These are phyloP conservation scores for Sciurus carolinensis DNA, from an alignment of 2,797 vertebrate species.

Conservation along the genomic window DNA sequence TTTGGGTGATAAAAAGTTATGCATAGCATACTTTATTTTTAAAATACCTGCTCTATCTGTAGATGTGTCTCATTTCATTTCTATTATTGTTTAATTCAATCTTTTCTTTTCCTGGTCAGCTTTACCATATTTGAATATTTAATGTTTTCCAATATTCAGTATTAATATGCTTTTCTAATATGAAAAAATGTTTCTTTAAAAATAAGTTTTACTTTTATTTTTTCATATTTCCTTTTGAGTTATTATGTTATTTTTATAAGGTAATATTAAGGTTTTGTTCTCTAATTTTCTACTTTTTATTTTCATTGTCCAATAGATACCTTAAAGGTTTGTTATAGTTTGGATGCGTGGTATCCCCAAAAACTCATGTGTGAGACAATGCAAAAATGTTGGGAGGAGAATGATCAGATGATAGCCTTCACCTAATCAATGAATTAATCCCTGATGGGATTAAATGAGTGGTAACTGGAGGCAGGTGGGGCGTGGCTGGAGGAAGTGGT, in stretches of 20 bases:
- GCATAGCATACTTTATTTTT: background rate
- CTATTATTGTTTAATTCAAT: background rate
- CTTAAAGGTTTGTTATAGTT: background rate
- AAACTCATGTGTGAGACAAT: too few species aligned
- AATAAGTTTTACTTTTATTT: background rate
- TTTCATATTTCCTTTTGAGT: background rate
- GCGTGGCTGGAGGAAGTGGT: too few species aligned
- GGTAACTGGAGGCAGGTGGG: too few species aligned
- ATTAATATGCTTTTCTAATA: background rate
- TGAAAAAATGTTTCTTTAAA: constrained; percentile 23
- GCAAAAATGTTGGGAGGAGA: too few species aligned
- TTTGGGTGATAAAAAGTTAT: background rate
- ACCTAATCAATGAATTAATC: too few species aligned
- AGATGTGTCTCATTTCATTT: background rate
- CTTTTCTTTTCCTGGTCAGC: background rate
- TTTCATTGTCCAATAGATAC: constrained; percentile 6
- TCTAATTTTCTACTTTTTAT: background rate
- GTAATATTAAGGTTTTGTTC: background rate
- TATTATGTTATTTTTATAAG: background rate
- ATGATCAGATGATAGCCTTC: too few species aligned
- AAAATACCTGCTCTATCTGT: background rate
- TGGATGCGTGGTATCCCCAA: too few species aligned
- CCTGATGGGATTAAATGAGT: too few species aligned
- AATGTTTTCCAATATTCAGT: background rate
- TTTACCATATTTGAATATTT: background rate